A percentile compares a stretch with the other conserved stretches of the same genome.
phyloP scores from a whole-genome alignment of 2,888 invertebrate species.

The Drosophila percnosoma region DNA sequence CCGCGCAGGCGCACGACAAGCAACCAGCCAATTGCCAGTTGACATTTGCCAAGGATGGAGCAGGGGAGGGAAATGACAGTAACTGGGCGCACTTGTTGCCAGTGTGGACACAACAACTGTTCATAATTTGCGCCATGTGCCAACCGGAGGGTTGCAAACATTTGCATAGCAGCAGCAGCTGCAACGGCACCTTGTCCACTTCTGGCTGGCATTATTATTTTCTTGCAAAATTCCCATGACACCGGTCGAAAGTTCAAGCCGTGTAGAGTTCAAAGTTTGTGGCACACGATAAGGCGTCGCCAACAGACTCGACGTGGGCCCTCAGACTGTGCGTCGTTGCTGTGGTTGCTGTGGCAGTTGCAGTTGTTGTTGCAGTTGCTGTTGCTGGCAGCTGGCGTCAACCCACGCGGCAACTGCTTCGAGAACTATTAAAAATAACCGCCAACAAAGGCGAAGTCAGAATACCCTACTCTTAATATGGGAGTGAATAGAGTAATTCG shows the following conservation, averaged over 20 bases:
- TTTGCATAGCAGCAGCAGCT: constrained; percentile 56
- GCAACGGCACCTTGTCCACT: constrained; percentile 29
- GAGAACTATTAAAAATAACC: constrained; percentile 31
- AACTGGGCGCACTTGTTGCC: constrained; percentile 48
- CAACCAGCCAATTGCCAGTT: constrained; percentile 61
- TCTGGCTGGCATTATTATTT: constrained; percentile 8
- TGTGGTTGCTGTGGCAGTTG: constrained; percentile 17
- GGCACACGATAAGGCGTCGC: constrained; percentile 53
- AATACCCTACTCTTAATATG: constrained; percentile 12
- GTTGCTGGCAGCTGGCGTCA: constrained; percentile 47
- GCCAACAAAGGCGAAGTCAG: not conserved
- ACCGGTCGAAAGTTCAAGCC: constrained; percentile 61
- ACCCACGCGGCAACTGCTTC: constrained; percentile 44
- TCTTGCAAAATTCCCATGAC: constrained; percentile 52
- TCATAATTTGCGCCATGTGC: constrained; percentile 70
- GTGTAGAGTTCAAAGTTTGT: constrained; percentile 62
- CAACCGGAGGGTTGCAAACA: constrained; percentile 45
- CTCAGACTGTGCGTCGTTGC: constrained; percentile 52
- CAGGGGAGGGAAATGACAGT: constrained; percentile 19
- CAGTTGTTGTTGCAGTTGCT: constrained; percentile 11
- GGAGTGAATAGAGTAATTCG: not conserved
- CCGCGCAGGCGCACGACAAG: constrained; percentile 52
- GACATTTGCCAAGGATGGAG: constrained; percentile 58
- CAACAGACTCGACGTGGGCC: constrained; percentile 48
- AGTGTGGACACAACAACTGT: constrained; percentile 51